Conservation (phyloP, 2,888 invertebrate species). For the Aspidiotus destructor region DNA sequence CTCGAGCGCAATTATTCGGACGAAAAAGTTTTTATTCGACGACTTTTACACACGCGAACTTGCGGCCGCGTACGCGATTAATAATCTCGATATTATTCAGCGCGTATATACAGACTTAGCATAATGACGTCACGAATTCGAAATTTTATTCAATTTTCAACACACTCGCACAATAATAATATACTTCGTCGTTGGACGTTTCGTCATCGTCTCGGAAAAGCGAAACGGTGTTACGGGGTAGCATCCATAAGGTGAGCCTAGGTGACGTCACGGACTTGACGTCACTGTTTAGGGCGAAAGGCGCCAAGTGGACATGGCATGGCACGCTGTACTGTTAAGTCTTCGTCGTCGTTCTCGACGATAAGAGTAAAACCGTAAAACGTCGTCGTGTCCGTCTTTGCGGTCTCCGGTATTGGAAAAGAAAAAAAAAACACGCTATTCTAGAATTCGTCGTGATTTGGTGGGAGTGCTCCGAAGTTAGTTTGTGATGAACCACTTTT, state of each 20-base stretch:
- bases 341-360: neutral
- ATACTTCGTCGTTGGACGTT: neutral
- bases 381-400: neutral
- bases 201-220: neutral
- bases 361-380: neutral
- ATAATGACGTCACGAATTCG: neutral
- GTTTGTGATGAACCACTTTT: conserved; percentile 4
- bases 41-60: conserved; percentile 2
- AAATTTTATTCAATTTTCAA: neutral
- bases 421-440: neutral
- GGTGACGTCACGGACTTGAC: conserved; percentile 1
- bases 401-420: neutral
- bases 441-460: conserved; percentile 2
- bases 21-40: neutral
- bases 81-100: neutral
- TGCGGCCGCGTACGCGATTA: neutral
- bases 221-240: conserved; percentile 2
- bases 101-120: neutral
- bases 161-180: no score
- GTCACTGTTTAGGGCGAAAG: conserved; percentile 2
- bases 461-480: neutral
- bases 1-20: no score
- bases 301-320: conserved; percentile 1
- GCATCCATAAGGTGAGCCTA: neutral
- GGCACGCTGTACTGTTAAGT: no score